Percentiles rank a stretch among this genome's conserved stretches.
These are phyloP conservation scores for Triops cancriformis DNA, from an alignment of 1,140 invertebrate genomes.

Conservation along the genomic window DNA sequence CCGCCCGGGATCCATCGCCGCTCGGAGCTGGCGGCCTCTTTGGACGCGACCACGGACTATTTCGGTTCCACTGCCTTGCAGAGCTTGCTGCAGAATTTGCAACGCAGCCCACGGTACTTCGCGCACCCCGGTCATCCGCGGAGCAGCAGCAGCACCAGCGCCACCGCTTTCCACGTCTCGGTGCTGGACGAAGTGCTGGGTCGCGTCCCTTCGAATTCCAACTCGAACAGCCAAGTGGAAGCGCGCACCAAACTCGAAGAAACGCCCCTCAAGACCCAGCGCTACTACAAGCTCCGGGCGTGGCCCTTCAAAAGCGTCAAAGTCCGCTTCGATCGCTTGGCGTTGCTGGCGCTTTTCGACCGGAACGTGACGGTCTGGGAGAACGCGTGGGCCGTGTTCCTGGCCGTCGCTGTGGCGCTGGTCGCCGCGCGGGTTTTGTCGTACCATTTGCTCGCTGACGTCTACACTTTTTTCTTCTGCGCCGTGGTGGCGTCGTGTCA, in stretches of 20 bases:
- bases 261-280: conserved; percentile 48
- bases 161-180: not conserved
- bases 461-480: conserved; percentile 90
- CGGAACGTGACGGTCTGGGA: conserved; percentile 78
- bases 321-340: conserved; percentile 80
- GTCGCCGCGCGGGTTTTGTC: conserved; percentile 76
- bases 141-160: not conserved
- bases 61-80: conserved; percentile 26
- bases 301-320: conserved; percentile 53
- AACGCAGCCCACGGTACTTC: conserved; percentile 20
- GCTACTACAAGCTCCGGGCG: conserved; percentile 77
- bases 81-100: conserved; percentile 22
- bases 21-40: not conserved
- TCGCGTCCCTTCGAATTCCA: not conserved
- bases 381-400: conserved; percentile 68
- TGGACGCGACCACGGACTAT: conserved; percentile 19
- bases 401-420: conserved; percentile 77
- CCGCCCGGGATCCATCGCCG: not conserved
- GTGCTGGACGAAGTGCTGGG: conserved; percentile 27
- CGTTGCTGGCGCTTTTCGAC: conserved; percentile 85
- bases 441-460: conserved; percentile 78
- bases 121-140: not conserved
- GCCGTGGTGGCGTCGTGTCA: conserved; percentile 94
- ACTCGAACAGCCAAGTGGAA: conserved; percentile 16
- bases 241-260: conserved; percentile 16